Evolutionary conservation across 1,140 invertebrate species (phyloP).

Genomic region (Listronotus bonariensis): DNA sequence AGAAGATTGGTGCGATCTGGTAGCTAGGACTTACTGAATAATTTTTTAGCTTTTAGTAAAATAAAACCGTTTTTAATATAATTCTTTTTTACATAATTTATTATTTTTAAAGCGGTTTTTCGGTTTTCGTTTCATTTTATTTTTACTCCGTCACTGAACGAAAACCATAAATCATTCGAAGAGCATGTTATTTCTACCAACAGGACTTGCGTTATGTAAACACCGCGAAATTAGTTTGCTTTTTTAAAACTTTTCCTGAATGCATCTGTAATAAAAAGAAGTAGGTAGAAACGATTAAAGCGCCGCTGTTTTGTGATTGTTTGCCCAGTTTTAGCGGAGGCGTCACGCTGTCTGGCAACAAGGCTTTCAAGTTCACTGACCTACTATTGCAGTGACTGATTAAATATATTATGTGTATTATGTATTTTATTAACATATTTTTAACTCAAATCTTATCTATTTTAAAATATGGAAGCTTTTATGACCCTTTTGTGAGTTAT

Average conservation of each 20-base stretch:
- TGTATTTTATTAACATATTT: too few species aligned
- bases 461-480: too few species aligned
- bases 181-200: neutral
- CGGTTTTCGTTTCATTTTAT: too few species aligned
- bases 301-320: slow-evolving; percentile 17
- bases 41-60: too few species aligned
- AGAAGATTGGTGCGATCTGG: too few species aligned
- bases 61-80: too few species aligned
- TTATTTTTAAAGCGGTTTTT: too few species aligned
- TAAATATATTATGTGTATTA: too few species aligned
- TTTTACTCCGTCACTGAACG: neutral
- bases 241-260: slow-evolving; percentile 10
- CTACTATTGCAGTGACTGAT: slow-evolving; percentile 23
- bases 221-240: slow-evolving; percentile 16
- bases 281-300: neutral
- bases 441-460: too few species aligned
- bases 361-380: slow-evolving; percentile 41
- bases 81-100: too few species aligned
- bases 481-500: too few species aligned
- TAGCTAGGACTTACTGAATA: too few species aligned
- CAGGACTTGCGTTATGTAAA: slow-evolving; percentile 19
- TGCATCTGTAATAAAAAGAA: neutral
- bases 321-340: slow-evolving; percentile 37
- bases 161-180: slow-evolving; percentile 4
- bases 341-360: slow-evolving; percentile 47